phyloP scores from a whole-genome alignment of 2,888 invertebrate species.

The Palloptera scutellata region DNA sequence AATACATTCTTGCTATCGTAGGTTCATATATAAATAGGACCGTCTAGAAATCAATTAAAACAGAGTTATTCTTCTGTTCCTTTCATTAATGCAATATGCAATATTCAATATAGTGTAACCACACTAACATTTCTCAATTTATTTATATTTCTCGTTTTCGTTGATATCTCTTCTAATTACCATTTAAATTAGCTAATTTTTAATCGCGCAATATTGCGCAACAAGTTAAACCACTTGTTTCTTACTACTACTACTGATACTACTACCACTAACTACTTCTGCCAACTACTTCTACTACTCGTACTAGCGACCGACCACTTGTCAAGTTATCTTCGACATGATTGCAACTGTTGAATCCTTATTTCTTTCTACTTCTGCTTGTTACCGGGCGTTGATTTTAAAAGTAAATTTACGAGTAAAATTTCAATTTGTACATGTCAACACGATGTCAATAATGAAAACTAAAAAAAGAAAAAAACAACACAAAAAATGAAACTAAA shows the following conservation, averaged over 20 bases:
- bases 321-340: slow-evolving; percentile 10
- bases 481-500: background rate
- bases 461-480: slow-evolving; percentile 16
- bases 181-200: slow-evolving; percentile 34
- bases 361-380: slow-evolving; percentile 2
- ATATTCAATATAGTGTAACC: background rate
- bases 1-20: too few species aligned
- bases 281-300: background rate
- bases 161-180: slow-evolving; percentile 32
- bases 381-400: slow-evolving; percentile 1
- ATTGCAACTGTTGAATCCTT: background rate
- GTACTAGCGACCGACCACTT: background rate
- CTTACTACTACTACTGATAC: too few species aligned
- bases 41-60: slow-evolving; percentile 7
- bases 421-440: slow-evolving; percentile 44
- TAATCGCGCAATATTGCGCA: slow-evolving; percentile 29
- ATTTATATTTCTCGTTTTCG: slow-evolving; percentile 10
- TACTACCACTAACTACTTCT: too few species aligned
- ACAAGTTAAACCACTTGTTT: slow-evolving; percentile 26
- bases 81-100: background rate
- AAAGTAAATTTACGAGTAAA: slow-evolving; percentile 29
- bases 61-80: background rate
- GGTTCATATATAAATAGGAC: too few species aligned
- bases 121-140: slow-evolving; percentile 1
- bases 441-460: slow-evolving; percentile 36